Conservation (phyloP, 1,140 invertebrate genomes). For the Archegozetes longisetosus region DNA sequence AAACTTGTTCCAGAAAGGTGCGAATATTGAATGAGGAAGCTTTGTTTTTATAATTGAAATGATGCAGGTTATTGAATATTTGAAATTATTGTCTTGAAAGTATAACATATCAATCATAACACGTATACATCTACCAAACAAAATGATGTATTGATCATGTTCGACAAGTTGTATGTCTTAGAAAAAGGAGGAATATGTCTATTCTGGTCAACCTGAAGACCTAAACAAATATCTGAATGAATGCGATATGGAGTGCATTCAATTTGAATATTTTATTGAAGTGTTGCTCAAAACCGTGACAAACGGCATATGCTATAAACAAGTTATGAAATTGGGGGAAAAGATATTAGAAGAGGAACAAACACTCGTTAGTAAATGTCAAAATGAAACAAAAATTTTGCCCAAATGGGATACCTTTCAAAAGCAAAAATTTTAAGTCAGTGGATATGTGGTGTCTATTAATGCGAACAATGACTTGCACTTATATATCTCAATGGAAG, state of each 20-base stretch:
- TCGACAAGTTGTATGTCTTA: slow-evolving; percentile 11
- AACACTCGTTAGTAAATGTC: background rate
- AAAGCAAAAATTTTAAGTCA: background rate
- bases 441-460: slow-evolving; percentile 1
- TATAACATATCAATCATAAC: slow-evolving; percentile 7
- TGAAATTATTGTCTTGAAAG: background rate
- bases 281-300: background rate
- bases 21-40: too few relatives aligned
- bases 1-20: too few relatives aligned
- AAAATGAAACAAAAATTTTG: background rate
- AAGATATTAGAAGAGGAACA: background rate
- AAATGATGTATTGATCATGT: slow-evolving; percentile 1
- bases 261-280: background rate
- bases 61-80: background rate
- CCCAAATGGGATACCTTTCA: background rate
- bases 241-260: background rate
- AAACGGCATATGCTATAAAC: background rate
- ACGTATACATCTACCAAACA: slow-evolving; percentile 12
- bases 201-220: slow-evolving; percentile 8
- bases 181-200: slow-evolving; percentile 12
- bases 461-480: background rate
- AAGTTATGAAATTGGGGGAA: background rate
- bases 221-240: background rate
- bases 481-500: background rate
- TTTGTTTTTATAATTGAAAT: too few relatives aligned